These are phyloP conservation scores for Andrena bucephala DNA, from an alignment of 2,888 invertebrate genomes.

Conservation along the genomic window DNA sequence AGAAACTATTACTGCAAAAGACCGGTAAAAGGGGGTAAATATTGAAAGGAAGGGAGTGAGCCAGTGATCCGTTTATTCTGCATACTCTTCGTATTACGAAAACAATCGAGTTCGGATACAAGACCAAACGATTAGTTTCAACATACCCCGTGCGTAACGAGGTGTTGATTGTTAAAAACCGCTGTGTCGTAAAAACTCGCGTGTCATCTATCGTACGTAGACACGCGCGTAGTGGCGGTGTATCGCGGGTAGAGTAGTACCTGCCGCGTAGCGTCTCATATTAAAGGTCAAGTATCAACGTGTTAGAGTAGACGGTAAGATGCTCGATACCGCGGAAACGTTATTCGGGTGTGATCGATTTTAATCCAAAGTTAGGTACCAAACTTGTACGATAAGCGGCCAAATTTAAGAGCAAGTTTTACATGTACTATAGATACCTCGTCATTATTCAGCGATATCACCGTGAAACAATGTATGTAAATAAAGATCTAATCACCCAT, in stretches of 20 bases:
- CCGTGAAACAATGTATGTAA: conserved; percentile 81
- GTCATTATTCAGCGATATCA: conserved; percentile 79
- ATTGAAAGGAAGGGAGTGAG: not conserved
- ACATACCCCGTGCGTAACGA: too few relatives aligned
- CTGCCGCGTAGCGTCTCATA: conserved; percentile 32
- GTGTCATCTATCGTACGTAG: conserved; percentile 1
- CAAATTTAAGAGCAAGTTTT: conserved; percentile 81
- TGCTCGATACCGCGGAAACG: conserved; percentile 22
- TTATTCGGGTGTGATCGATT: conserved; percentile 57
- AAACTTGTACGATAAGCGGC: conserved; percentile 79
- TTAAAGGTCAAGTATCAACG: conserved; percentile 68
- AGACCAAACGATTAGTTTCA: conserved; percentile 5
- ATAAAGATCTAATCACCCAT: conserved; percentile 78
- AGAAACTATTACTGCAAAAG: not conserved
- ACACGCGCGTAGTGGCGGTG: conserved; percentile 18
- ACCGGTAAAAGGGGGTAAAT: not conserved
- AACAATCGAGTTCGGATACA: conserved; percentile 25
- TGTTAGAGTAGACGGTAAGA: conserved; percentile 39
- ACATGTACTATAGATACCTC: conserved; percentile 78
- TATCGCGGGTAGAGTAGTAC: conserved; percentile 19
- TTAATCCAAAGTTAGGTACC: conserved; percentile 74
- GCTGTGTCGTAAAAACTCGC: too few relatives aligned
- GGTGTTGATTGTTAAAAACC: too few relatives aligned
- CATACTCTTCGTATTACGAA: conserved; percentile 1
- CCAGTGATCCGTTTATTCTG: not conserved